A percentile compares a stretch with the other conserved stretches of the same genome.
Conservation (phyloP, 1,140 invertebrate genomes). For the Caerostris darwini region DNA sequence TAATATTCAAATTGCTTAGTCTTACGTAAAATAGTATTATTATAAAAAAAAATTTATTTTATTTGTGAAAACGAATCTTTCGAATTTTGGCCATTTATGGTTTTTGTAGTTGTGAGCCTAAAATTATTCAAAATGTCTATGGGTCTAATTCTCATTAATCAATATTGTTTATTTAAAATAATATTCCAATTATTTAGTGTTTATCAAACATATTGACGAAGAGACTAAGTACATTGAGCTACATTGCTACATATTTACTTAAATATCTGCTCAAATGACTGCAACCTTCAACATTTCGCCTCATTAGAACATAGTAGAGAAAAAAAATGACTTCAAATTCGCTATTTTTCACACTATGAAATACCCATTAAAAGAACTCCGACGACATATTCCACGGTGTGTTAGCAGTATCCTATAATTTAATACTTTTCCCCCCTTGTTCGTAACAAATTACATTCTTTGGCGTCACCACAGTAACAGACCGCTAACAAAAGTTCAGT, state of each 20-base stretch:
- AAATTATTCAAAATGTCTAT: too few species aligned
- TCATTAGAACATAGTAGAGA: not conserved
- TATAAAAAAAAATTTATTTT: too few species aligned
- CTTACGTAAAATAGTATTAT: too few species aligned
- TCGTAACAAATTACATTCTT: conserved; percentile 2
- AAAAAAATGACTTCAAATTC: not conserved
- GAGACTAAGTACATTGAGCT: too few species aligned
- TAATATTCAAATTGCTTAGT: too few species aligned
- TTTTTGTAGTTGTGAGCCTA: too few species aligned
- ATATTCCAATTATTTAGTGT: too few species aligned
- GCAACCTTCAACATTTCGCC: not conserved
- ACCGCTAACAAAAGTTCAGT: not conserved
- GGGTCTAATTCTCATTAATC: too few species aligned
- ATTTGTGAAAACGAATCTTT: too few species aligned
- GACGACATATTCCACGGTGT: not conserved
- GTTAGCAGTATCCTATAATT: not conserved
- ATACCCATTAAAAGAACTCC: not conserved
- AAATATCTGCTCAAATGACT: not conserved
- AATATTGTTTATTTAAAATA: too few species aligned
- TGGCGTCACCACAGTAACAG: conserved; percentile 1
- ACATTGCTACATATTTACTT: not conserved
- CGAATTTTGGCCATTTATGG: too few species aligned
- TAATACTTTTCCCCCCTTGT: conserved; percentile 15
- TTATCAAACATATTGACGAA: too few species aligned
- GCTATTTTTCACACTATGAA: conserved; percentile 1